A percentile compares a stretch with the other conserved stretches of the same genome.
Evolutionary conservation across 2,797 vertebrate species (phyloP).

Genomic region (Tiaroga cobitis): DNA sequence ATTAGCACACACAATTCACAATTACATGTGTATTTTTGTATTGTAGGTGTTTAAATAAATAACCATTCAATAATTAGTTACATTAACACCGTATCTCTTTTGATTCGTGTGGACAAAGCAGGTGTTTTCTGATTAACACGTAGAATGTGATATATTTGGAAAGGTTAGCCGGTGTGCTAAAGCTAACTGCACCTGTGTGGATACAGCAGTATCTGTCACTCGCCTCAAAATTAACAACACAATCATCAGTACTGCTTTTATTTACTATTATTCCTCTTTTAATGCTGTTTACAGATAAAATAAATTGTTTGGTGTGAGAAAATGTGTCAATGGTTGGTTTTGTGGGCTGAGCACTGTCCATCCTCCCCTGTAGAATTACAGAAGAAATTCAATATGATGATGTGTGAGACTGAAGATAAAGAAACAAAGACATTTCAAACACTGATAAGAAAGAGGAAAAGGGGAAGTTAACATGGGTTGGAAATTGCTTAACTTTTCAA

Average conservation of each 20-base stretch:
- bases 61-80: neutral
- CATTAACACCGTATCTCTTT: neutral
- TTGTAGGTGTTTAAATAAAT: neutral
- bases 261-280: neutral
- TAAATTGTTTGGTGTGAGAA: neutral
- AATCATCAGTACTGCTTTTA: neutral
- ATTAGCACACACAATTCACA: neutral
- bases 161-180: conserved; percentile 39
- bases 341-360: neutral
- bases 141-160: neutral
- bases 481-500: conserved; percentile 18
- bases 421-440: neutral
- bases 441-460: neutral
- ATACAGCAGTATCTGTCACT: conserved; percentile 12
- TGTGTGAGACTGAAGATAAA: neutral
- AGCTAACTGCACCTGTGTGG: conserved; percentile 43
- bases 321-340: neutral
- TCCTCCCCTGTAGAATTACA: neutral
- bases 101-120: neutral
- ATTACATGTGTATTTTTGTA: neutral
- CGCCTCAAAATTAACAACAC: neutral
- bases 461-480: conserved; percentile 5
- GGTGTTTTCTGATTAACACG: neutral
- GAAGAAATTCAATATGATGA: neutral
- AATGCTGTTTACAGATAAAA: neutral